Evolutionary conservation across 1,140 invertebrate genomes (phyloP), one percentile per base, ranked within the genome.

Genomic region (Lethrus apterus): DNA sequence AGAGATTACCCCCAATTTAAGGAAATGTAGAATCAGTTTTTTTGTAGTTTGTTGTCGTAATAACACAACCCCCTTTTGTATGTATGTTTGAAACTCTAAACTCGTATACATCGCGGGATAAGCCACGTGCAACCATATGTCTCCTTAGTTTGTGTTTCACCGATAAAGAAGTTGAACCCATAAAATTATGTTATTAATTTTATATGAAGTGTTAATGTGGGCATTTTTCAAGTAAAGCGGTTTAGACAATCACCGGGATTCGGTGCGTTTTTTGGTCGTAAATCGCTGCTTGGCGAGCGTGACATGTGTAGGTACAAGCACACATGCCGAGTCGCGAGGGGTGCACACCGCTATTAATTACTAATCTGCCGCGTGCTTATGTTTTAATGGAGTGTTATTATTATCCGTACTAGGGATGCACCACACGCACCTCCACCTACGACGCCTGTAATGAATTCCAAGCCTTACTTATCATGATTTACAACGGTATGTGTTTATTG

Each of bases 331-430:
- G 36, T 30, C 17, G 38, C 24, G 40, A 52, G 46, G 46, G 45
- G 40, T 35, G 31, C 17, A 30, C 32, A 20, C 10, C 14, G 46
- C 42, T 52, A 48, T 52, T 52, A 52, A 52, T 52, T 52, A 52
- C 51, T 52, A 48, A 52, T 52, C 51, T 48, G 21, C 32, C 35
- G 40, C 41, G 51, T 44, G 51, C 51, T 52, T 53, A 54, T 41
- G 52, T 54, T 54, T 54, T 54, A 54, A 54, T 54, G 48, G 52
- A 50, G 52, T 50, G 52, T 54, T 54, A 54, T 52, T 52, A 52
- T 50, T 54, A 54, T 41, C 44, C 48, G 46, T 47, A 42, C 21
- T 44, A 53, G 47, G 44, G 46, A 50, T 49, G 47, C 44, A 31
- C 41, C 46, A 21, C 44, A 46, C 32, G 42, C 47, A 42, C 31